Base-by-base conservation (phyloP, 2,888 invertebrate genomes). In the Agonopterix arenella region DNA sequence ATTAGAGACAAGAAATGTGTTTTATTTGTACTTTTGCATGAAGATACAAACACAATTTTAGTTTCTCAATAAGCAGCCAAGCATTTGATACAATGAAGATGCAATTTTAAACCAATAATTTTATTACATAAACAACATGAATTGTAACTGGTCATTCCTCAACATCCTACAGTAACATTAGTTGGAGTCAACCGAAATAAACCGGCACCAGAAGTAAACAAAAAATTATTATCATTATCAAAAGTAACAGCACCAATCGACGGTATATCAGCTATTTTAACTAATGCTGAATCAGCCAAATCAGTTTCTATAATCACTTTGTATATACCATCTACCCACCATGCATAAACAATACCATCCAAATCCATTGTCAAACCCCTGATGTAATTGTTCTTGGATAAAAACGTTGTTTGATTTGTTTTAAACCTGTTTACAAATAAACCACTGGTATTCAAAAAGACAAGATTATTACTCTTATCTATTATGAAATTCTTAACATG, bases 281-380 rank as follows among this genome's bases (percentile, higher is more conserved):
- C 67, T 16, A 89, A 41, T 9, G 47, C 68, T 0, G 84, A 79
- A 13, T 76, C 61, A 8, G 56, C 16, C 7, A 85, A 54, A 49
- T 70, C 66, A 13, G 65, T 68, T 1, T 70, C 66, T 61, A 44
- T 48, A 37, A 44, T 66, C 1, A 89, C 66, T 61, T 71, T 80
- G 49, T 85, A 89, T 4, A 89, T 68, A 0, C 79, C 81, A 50
- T 88, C 84, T 1, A 88, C 49, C 85, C 86, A 88, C 88, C 88
- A 88, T 3, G 78, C 69, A 36, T 82, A 85, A 0, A 86, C 70
- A 0, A 54, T 60, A 0, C 75, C 81, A 36, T 83, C 72, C 36
- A 76, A 63, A 66, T 86, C 85, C 2, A 81, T 62, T 8, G 75
- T 70, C 1, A 88, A 51, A 0, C 86, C 86, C 63, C 85, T 70